Evolutionary conservation across 2,113 vertebrate species (phyloP), one percentile per base, ranked within the genome.

Genomic region (Halcyon senegalensis): DNA sequence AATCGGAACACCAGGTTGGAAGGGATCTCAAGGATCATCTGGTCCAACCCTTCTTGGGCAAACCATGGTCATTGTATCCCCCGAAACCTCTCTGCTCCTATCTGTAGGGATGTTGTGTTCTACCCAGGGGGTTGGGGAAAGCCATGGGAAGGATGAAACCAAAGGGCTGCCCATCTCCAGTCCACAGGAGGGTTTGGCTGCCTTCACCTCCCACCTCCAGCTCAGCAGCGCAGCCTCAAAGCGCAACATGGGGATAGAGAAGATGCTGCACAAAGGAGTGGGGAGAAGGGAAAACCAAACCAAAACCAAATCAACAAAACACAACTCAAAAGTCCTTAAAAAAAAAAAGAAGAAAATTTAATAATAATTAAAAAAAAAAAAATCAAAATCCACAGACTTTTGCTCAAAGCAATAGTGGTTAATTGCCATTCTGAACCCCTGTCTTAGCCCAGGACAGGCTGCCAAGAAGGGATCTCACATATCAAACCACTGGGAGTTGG

Each of bases 341-440:
- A 43, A 41, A 41, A 41, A 41, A 41, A 35, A 46, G 44, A 56
- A 69, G 14, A 48, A 16, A 15, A 30, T 11, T 46, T 8, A 33
- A 21, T 21, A 37, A 35, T 21, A 73, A 64, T n/a, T 15, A 27
- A 41, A 2, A 24, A 9, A 37, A 37, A 13, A 5, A 18, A 31
- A 16, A 3, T 37, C 19, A 23, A 78, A 85, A 73, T 84, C 86
- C 91, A 93, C 90, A 95, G 94, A 77, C 6, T 81, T 84, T 59
- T 84, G 41, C 80, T 88, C 50, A 70, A 90, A 84, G 80, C 59
- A 84, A 7, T 89, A 97, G 96, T 97, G 96, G 94, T 97, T 94
- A 92, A 75, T 81, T 87, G 91, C 33, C 15, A 63, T 48, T 72
- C 84, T 78, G 50, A 87, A 76, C 33, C 12, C 2, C 43, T 35